Base-by-base conservation (phyloP, 23 tunicate genomes). In the Diplosoma virens region DNA sequence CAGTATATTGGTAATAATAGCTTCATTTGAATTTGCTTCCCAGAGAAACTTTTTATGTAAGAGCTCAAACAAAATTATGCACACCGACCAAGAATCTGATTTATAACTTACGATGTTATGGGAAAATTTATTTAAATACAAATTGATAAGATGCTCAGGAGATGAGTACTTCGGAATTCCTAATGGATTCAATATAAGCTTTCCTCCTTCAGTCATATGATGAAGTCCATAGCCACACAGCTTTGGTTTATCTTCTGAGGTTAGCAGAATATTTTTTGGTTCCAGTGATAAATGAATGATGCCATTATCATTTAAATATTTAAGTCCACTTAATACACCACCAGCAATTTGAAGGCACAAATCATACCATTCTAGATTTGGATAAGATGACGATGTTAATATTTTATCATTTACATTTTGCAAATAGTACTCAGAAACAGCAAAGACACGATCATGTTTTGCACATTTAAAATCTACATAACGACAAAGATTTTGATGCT, bases 51-150 rank as follows among this genome's bases (percentile, higher is more conserved):
- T 30, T 70, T 32, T 61, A 45, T 78, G 71, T 0, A 86, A 35
- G 31, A 92, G 14, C 58, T 92, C 97, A 31, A 92, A 25, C 17
- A 90, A 26, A 2, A 92, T 74, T 0, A 92, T 61, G 37, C 82
- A 64, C 0, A 76, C 50, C 25, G 97, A 59, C 97, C 97, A 92
- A n/a, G 82, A 82, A 81, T 92, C 97, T 45, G 81, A 41, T 68
- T 85, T 92, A 17, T 30, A 53, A 32, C 76, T 71, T 1, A 50
- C 66, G 26, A 37, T 37, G 26, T 45, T 48, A 0, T 0, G 31
- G 1, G 48, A 26, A 2, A 34, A 22, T 1, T 34, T 16, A 55
- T 73, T 59, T 3, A 18, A 4, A 0, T 28, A 7, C 34, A 84
- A 64, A 33, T 61, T 47, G 37, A 72, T 72, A 2, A 84, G 27